Evolutionary conservation across 2,888 invertebrate species (phyloP), one percentile per base, ranked within the genome.

Genomic region (Synanthedon formicaeformis): DNA sequence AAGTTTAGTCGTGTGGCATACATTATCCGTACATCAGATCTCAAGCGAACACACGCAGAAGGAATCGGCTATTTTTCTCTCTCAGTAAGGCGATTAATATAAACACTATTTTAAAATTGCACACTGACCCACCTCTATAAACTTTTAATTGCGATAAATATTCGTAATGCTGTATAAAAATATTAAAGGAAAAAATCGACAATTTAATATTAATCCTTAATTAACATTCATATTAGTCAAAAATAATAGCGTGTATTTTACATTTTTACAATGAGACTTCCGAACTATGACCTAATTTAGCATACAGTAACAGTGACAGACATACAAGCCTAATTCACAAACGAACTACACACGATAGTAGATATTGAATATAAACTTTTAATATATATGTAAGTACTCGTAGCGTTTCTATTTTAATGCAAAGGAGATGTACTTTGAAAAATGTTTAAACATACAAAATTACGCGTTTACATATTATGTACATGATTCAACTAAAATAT

Each of bases 161-260:
- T 77, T 76, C 80, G 78, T 83, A 81, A 84, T 84, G 84, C 83
- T 87, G 86, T 87, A 87, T 86, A 87, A 87, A 87, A 86, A 87
- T 86, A 86, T 84, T 86, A 86, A 87, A 87, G 84, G 78, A 83
- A 87, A 58, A 84, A 82, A 81, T 81, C 78, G 78, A 81, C 78
- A 80, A 79, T 52, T 78, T 78, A 78, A 72, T 80, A 77, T 75
- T 75, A 76, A 73, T 77, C 18, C 79, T 78, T 84, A 83, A 69
- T 74, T 82, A 84, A 82, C 82, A 82, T 83, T 79, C 75, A 82
- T 80, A 79, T 75, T 66, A 78, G 73, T 73, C 70, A 73, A 78
- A 83, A 79, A 77, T 69, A 79, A 78, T 81, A 81, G 82, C 80
- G 78, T 80, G 77, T 87, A 84, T 82, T 77, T 80, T 87, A 87